These are phyloP conservation scores for Metaphire vulgaris DNA, from an alignment of 1,140 invertebrate genomes.

Conservation along the genomic window DNA sequence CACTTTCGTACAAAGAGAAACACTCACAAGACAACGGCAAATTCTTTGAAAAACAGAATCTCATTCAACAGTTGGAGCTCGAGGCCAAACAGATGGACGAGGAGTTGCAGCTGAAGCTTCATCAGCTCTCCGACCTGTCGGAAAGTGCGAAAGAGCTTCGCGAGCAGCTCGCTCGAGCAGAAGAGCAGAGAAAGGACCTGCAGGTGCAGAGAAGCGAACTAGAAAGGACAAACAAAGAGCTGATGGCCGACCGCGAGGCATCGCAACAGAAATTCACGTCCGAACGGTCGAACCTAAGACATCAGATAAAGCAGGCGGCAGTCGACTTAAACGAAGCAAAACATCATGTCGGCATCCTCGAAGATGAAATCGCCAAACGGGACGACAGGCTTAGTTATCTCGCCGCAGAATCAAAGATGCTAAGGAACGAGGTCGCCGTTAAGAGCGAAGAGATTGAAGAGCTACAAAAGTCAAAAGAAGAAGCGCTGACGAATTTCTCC, in stretches of 20 bases:
- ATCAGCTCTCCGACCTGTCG: neutral
- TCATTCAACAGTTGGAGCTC: neutral
- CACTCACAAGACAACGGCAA: neutral
- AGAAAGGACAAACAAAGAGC: neutral
- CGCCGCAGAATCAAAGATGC: neutral
- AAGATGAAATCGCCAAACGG: constrained; percentile 1
- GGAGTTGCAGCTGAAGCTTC: neutral
- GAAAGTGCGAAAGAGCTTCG: neutral
- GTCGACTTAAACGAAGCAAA: neutral
- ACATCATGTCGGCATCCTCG: neutral
- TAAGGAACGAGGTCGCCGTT: neutral
- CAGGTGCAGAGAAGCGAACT: neutral
- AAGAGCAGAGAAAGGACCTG: neutral
- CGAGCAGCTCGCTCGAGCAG: neutral
- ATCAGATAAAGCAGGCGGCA: neutral
- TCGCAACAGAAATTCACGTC: neutral
- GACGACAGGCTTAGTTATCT: constrained; percentile 4
- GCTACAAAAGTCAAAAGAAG: no score
- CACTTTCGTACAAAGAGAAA: neutral
- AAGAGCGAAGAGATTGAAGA: neutral
- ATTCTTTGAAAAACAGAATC: neutral
- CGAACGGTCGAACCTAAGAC: neutral
- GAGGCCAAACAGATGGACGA: neutral
- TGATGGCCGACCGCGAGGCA: neutral
- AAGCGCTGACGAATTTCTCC: no score